A percentile compares a stretch with the other conserved stretches of the same genome.
Evolutionary conservation across 2,888 invertebrate genomes (phyloP).

Genomic region (Microplitis deprimator): DNA sequence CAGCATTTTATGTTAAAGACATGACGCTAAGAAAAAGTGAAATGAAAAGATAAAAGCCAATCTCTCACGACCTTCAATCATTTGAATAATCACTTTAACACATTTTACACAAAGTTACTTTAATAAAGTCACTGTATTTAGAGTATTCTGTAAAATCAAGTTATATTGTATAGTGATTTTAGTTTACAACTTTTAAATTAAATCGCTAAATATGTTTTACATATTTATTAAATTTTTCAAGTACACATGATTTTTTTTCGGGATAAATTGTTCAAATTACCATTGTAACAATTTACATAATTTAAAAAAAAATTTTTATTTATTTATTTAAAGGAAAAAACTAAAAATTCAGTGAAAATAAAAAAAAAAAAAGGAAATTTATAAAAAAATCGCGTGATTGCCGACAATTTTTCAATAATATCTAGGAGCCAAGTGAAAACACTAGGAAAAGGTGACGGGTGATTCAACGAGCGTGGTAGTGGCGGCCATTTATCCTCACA

Average conservation of each 20-base stretch:
- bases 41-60: constrained; percentile 13
- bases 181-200: neutral
- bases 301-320: no score
- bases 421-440: neutral
- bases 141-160: neutral
- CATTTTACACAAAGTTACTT: neutral
- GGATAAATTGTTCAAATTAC: no score
- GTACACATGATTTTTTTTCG: neutral
- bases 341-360: neutral
- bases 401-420: constrained; percentile 46
- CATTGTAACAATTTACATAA: no score
- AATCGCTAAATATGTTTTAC: neutral
- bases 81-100: constrained; percentile 1
- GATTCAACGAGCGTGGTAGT: neutral
- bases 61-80: constrained; percentile 17
- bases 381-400: constrained; percentile 48
- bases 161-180: neutral
- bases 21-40: constrained; percentile 9
- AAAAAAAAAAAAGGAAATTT: neutral
- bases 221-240: neutral
- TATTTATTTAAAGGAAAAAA: no score
- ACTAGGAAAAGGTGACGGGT: neutral
- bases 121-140: neutral
- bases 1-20: neutral
- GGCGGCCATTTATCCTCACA: constrained; percentile 49